phyloP scores from a whole-genome alignment of 2,888 invertebrate species.

The Epirrhoe tristata region DNA sequence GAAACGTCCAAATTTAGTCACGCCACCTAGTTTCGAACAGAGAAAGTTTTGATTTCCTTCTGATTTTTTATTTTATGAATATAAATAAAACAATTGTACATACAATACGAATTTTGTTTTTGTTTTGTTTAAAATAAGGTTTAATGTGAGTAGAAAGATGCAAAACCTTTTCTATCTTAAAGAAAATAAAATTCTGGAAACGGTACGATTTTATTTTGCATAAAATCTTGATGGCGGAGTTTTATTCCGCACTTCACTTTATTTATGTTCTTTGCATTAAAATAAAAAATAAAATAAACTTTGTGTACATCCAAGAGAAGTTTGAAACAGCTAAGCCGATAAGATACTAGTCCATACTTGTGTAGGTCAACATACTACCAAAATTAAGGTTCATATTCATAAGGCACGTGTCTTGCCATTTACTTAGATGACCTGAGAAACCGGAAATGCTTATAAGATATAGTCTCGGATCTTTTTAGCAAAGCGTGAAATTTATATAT shows the following conservation, averaged over 20 bases:
- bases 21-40: not conserved
- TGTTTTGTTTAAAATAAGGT: not conserved
- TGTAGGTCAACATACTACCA: no score
- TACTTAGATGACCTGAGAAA: no score
- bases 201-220: slow-evolving; percentile 22
- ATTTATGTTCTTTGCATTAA: slow-evolving; percentile 24
- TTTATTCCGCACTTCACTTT: slow-evolving; percentile 21
- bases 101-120: not conserved
- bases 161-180: slow-evolving; percentile 4
- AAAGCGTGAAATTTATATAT: no score
- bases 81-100: no score
- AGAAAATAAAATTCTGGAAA: slow-evolving; percentile 12
- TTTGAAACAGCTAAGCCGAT: no score
- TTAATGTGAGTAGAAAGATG: not conserved
- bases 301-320: not conserved
- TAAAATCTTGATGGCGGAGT: slow-evolving; percentile 7
- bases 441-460: no score
- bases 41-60: not conserved
- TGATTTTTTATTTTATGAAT: no score
- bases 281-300: slow-evolving; percentile 14
- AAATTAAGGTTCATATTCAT: no score
- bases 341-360: no score
- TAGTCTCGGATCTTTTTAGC: no score
- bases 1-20: not conserved
- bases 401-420: no score